Evolutionary conservation across 2,113 vertebrate species (phyloP).

Genomic region (Sceloporus undulatus): DNA sequence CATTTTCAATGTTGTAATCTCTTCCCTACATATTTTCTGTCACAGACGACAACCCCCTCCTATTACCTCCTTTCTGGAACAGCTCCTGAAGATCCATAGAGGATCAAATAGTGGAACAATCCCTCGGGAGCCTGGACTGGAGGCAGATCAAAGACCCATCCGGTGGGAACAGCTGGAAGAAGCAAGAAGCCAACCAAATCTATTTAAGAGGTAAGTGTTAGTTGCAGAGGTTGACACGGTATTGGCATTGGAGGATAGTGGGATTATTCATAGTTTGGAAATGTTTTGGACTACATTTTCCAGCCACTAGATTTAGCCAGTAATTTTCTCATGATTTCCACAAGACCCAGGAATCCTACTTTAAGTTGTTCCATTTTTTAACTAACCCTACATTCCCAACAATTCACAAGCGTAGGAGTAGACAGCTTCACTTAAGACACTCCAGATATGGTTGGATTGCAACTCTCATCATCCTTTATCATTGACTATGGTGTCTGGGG

Average conservation of each 20-base stretch:
- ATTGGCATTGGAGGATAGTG: rapidly evolving
- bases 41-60: slow-evolving; percentile 19
- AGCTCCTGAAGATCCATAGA: not conserved
- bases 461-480: too few relatives aligned
- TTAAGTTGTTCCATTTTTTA: not conserved
- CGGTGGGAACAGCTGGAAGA: not conserved
- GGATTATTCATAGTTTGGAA: not conserved
- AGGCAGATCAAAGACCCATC: not conserved
- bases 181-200: not conserved
- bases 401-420: too few relatives aligned
- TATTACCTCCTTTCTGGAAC: slow-evolving; percentile 6
- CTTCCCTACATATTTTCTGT: not conserved
- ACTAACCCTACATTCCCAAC: not conserved
- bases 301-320: not conserved
- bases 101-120: not conserved
- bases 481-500: too few relatives aligned
- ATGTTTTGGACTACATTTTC: not conserved
- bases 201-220: not conserved
- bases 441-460: too few relatives aligned
- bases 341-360: not conserved
- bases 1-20: not conserved
- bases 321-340: not conserved
- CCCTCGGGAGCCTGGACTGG: not conserved
- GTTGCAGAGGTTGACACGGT: rapidly evolving
- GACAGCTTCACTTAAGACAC: too few relatives aligned